phyloP scores from a whole-genome alignment of 2,888 invertebrate species.

The Oxytorus armatus region DNA sequence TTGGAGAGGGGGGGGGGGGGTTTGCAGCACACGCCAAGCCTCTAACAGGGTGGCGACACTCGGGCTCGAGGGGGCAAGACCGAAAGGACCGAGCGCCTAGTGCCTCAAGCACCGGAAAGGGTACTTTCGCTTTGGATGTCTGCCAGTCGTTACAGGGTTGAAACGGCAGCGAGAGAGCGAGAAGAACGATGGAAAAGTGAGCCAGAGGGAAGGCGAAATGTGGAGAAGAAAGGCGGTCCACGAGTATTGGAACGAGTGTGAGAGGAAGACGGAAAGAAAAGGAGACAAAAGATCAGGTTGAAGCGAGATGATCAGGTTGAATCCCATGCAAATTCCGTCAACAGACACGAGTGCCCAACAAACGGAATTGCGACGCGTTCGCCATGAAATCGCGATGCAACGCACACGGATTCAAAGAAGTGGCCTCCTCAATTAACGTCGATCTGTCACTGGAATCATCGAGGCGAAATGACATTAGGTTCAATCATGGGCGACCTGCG shows the following conservation, averaged over 20 bases:
- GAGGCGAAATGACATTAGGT: conserved; percentile 37
- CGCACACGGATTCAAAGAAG: conserved; percentile 49
- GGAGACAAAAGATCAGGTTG: not conserved
- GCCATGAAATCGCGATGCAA: not conserved
- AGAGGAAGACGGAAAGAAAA: conserved; percentile 8
- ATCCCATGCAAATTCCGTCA: conserved; percentile 71
- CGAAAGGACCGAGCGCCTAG: conserved; percentile 12
- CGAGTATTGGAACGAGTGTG: not conserved
- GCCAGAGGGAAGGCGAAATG: not conserved
- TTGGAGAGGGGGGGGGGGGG: too few relatives aligned
- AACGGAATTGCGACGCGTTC: too few relatives aligned
- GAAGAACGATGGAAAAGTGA: conserved; percentile 12
- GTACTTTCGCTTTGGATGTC: conserved; percentile 58
- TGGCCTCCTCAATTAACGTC: conserved; percentile 79
- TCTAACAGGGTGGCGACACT: conserved; percentile 66
- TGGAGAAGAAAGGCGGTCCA: not conserved
- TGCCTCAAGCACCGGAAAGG: conserved; percentile 58
- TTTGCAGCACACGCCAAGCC: conserved; percentile 40
- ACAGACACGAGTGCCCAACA: conserved; percentile 60
- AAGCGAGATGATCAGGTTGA: too few relatives aligned
- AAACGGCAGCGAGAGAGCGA: not conserved
- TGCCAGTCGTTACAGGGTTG: conserved; percentile 55
- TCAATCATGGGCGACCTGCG: not conserved
- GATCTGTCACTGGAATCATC: conserved; percentile 80
- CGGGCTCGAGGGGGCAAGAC: conserved; percentile 12